A percentile compares a stretch with the other conserved stretches of the same genome.
phyloP scores from a whole-genome alignment of 2,797 vertebrate genomes.

The Cetoscarus ocellatus region DNA sequence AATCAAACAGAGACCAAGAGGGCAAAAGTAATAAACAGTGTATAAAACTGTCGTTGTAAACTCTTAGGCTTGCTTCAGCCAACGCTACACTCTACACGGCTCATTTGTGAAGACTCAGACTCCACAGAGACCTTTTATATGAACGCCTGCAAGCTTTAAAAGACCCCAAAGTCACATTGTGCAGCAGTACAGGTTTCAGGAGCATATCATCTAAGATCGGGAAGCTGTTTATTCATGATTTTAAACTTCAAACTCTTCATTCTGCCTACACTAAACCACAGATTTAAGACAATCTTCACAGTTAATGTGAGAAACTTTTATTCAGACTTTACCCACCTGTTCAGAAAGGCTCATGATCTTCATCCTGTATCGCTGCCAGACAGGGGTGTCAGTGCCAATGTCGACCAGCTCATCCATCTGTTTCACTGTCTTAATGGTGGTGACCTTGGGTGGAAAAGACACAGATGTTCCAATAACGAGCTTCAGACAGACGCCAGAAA shows the following conservation, averaged over 20 bases:
- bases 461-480: constrained; percentile 10
- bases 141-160: constrained; percentile 3
- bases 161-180: not conserved
- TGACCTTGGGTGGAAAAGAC: constrained; percentile 87
- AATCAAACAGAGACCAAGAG: not conserved
- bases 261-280: not conserved
- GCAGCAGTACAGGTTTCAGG: constrained; percentile 6
- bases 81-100: constrained; percentile 4
- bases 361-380: constrained; percentile 91
- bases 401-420: constrained; percentile 95
- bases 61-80: not conserved
- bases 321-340: constrained; percentile 83
- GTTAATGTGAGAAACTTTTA: not conserved
- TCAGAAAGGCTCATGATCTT: constrained; percentile 90
- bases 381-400: constrained; percentile 90
- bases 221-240: not conserved
- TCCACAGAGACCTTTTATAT: constrained; percentile 9
- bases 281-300: too few relatives aligned
- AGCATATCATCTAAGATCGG: not conserved
- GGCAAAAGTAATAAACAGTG: not conserved
- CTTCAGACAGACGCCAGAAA: constrained; percentile 6
- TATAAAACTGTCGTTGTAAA: not conserved
- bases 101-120: constrained; percentile 1
- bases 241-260: not conserved
- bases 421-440: constrained; percentile 97